phyloP scores from a whole-genome alignment of 2,113 vertebrate species.

The Zingel zingel region DNA sequence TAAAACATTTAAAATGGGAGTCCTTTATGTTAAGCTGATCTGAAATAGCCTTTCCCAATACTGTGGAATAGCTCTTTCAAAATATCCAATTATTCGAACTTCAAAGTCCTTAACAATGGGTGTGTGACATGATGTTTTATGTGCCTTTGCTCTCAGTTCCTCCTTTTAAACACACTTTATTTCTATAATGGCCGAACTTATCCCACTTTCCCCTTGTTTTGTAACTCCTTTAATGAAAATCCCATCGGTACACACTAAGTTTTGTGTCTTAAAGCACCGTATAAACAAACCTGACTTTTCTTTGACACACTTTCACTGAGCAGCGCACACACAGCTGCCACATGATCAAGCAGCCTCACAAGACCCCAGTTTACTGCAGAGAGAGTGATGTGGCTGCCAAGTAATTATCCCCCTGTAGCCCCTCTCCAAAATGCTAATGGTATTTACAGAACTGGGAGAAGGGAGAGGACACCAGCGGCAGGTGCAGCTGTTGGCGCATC shows the following conservation, averaged over 20 bases:
- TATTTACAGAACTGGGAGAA: slow-evolving; percentile 65
- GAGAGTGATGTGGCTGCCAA: slow-evolving; percentile 36
- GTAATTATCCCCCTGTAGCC: slow-evolving; percentile 49
- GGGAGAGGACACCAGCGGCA: slow-evolving; percentile 62
- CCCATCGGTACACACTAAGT: slow-evolving; percentile 16
- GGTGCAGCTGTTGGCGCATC: slow-evolving; percentile 71
- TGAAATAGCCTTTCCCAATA: not conserved
- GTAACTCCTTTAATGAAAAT: slow-evolving; percentile 2
- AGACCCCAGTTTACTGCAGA: slow-evolving; percentile 51
- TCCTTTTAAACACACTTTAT: not conserved
- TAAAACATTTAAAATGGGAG: not conserved
- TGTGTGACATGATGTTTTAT: not conserved
- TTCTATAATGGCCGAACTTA: not conserved
- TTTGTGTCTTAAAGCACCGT: slow-evolving; percentile 26
- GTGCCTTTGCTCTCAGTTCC: not conserved
- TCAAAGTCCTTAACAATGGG: not conserved
- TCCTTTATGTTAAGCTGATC: not conserved
- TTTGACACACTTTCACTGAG: slow-evolving; percentile 38
- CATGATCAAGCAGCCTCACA: slow-evolving; percentile 50
- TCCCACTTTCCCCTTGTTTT: not conserved
- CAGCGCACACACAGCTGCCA: slow-evolving; percentile 61
- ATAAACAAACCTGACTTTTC: slow-evolving; percentile 57
- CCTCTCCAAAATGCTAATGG: slow-evolving; percentile 72
- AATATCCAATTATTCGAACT: not conserved
- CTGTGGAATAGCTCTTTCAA: not conserved